phyloP scores from a whole-genome alignment of 2,888 invertebrate species.

The Gastrophysa polygoni region DNA sequence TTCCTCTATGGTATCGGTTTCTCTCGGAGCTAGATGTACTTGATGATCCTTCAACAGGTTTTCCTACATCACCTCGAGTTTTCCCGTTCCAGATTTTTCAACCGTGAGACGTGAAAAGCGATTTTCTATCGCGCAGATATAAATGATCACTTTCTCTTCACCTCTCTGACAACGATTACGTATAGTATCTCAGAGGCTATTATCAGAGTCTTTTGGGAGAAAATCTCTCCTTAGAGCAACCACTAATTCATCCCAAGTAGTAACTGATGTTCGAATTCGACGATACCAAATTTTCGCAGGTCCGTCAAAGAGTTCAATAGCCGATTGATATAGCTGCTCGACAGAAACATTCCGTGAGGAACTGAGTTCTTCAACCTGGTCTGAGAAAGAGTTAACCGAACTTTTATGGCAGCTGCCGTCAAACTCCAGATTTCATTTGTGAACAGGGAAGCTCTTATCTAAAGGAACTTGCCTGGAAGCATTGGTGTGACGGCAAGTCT shows the following conservation, averaged over 20 bases:
- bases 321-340: constrained; percentile 9
- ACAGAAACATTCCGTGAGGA: no score
- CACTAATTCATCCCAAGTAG: constrained; percentile 11
- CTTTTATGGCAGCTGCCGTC: no score
- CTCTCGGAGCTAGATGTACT: no score
- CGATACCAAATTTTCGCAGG: constrained; percentile 10
- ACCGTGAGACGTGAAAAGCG: not conserved
- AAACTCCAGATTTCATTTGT: constrained; percentile 7
- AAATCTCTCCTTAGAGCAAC: no score
- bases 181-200: constrained; percentile 5
- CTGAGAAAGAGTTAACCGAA: no score
- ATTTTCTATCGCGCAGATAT: constrained; percentile 5
- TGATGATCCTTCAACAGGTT: no score
- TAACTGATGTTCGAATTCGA: not conserved
- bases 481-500: no score
- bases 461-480: no score
- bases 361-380: no score
- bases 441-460: not conserved
- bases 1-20: constrained; percentile 5
- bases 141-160: constrained; percentile 13
- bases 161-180: not conserved
- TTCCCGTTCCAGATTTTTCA: not conserved
- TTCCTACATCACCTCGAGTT: no score
- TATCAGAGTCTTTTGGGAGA: no score
- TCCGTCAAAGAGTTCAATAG: constrained; percentile 9